phyloP scores from a whole-genome alignment of 2,797 vertebrate genomes.

The Danionella dracula region DNA sequence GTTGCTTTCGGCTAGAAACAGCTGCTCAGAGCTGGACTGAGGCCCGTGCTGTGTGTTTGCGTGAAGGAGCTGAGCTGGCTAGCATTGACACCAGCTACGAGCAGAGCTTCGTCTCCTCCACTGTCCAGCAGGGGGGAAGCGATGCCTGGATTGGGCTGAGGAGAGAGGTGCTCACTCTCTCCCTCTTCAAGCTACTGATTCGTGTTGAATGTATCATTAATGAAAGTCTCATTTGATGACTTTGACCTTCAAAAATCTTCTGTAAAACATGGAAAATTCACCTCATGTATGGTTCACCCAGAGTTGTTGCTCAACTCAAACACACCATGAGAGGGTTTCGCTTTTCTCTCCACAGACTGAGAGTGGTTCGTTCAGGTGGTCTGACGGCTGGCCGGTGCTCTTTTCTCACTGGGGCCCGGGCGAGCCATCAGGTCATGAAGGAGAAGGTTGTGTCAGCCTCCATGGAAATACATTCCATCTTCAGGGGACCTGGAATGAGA shows the following conservation, averaged over 20 bases:
- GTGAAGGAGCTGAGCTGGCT: slow-evolving; percentile 63
- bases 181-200: background rate
- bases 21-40: slow-evolving; percentile 60
- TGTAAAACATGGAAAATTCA: no score
- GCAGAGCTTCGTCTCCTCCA: slow-evolving; percentile 70
- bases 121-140: slow-evolving; percentile 55
- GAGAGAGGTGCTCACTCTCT: slow-evolving; percentile 40
- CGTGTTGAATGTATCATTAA: no score
- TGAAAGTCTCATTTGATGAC: no score
- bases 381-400: slow-evolving; percentile 72
- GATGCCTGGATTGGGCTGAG: slow-evolving; percentile 75
- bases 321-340: no score
- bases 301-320: no score
- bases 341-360: slow-evolving; percentile 48
- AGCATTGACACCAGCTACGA: slow-evolving; percentile 77
- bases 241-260: no score
- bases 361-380: slow-evolving; percentile 59
- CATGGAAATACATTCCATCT: slow-evolving; percentile 41
- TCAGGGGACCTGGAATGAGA: slow-evolving; percentile 77
- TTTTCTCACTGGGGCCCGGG: slow-evolving; percentile 75
- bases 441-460: slow-evolving; percentile 73
- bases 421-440: slow-evolving; percentile 62
- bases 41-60: slow-evolving; percentile 55
- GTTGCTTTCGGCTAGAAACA: slow-evolving; percentile 70
- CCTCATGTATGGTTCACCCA: no score